Evolutionary conservation across 53 echinoderm and acorn worm species (phyloP).

Genomic region (Crossaster papposus): DNA sequence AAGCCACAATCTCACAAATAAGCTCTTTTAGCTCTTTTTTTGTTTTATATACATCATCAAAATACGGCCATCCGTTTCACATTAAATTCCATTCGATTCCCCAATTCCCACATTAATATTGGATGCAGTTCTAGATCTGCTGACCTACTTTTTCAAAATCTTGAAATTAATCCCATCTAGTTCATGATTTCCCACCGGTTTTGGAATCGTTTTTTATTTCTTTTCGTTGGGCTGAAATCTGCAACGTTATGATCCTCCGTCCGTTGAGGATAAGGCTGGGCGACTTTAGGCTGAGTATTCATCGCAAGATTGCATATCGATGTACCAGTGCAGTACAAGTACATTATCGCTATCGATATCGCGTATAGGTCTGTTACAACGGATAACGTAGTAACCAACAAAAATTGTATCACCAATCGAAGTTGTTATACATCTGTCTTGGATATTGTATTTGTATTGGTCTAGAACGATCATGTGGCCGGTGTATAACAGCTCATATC

Average conservation of each 20-base stretch:
- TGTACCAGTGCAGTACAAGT: no score
- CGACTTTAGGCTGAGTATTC: not conserved
- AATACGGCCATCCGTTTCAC: not conserved
- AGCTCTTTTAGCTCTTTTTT: not conserved
- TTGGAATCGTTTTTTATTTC: not conserved
- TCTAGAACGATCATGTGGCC: no score
- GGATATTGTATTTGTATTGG: no score
- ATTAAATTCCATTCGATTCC: not conserved
- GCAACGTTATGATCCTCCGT: not conserved
- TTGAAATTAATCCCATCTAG: not conserved
- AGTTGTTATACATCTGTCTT: no score
- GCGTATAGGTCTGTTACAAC: no score
- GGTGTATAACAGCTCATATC: no score
- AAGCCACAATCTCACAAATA: no score
- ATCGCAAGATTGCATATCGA: conserved; percentile 14
- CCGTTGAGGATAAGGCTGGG: conserved; percentile 4
- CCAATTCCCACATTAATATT: not conserved
- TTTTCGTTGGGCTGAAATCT: not conserved
- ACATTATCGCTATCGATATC: not conserved
- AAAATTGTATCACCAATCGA: no score
- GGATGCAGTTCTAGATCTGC: not conserved
- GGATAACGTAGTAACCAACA: no score
- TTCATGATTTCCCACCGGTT: conserved; percentile 28
- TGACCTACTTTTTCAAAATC: conserved; percentile 3
- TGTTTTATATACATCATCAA: not conserved